Conservation (phyloP, 2,797 vertebrate species). For the Dryobates pubescens region DNA sequence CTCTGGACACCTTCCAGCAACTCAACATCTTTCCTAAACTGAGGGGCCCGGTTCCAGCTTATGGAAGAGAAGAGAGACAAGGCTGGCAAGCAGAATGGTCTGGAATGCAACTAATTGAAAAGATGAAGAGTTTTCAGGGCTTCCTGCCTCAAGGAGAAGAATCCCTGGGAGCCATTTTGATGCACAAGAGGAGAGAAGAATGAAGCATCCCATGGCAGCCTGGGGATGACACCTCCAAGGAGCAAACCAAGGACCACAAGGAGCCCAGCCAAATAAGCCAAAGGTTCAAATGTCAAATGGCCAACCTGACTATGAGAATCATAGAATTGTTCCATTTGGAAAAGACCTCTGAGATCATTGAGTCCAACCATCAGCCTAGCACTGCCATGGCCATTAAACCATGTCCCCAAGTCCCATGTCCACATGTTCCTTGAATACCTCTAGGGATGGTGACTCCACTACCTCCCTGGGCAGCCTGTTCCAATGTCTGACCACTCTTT, state of each 20-base stretch:
- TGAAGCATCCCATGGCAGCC: neutral
- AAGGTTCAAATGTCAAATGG: neutral
- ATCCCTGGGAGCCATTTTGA: neutral
- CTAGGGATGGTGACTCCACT: too few relatives aligned
- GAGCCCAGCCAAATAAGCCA: neutral
- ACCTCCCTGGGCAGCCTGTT: too few relatives aligned
- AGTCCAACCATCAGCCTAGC: too few relatives aligned
- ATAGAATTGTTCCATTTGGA: too few relatives aligned
- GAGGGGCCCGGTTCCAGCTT: neutral
- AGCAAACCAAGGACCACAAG: neutral
- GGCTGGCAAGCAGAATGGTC: neutral
- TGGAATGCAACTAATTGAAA: neutral
- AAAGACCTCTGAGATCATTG: too few relatives aligned
- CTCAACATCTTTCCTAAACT: too few relatives aligned
- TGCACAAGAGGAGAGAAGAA: neutral
- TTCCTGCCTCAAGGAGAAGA: constrained; percentile 8
- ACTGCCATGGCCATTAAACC: too few relatives aligned
- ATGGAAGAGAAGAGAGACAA: neutral
- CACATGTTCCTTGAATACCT: too few relatives aligned
- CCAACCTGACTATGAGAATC: neutral
- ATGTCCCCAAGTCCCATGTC: too few relatives aligned
- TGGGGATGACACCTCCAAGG: neutral
- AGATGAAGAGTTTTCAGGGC: neutral
- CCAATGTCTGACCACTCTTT: too few relatives aligned
- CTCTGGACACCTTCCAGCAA: too few relatives aligned